Evolutionary conservation across 1,140 invertebrate species (phyloP).

Genomic region (Cataglyphis hispanica): DNA sequence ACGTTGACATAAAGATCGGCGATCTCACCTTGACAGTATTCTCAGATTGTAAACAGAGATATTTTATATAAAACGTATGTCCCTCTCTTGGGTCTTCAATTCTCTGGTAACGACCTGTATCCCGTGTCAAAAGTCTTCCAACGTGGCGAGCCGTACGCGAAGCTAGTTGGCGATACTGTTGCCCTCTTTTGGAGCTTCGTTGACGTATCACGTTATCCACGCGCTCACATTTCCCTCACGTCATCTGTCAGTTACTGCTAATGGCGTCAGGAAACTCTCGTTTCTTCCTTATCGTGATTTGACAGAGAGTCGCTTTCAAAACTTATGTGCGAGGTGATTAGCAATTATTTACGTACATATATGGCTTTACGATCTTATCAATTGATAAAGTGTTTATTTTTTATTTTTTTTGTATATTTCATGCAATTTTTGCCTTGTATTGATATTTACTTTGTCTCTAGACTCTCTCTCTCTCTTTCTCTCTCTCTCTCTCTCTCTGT

Average conservation of each 20-base stretch:
- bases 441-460: not conserved
- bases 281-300: not conserved
- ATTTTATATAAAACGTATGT: constrained; percentile 69
- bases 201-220: not conserved
- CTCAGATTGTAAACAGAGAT: constrained; percentile 60
- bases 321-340: not conserved
- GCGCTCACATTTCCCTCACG: not conserved
- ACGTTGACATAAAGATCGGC: not conserved
- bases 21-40: constrained; percentile 72
- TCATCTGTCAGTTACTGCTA: not conserved
- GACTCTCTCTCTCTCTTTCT: too few species aligned
- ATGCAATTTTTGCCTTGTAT: not conserved
- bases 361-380: not conserved
- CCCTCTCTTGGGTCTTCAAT: not conserved
- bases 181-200: constrained; percentile 52
- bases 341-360: not conserved
- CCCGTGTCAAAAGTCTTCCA: constrained; percentile 82
- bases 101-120: constrained; percentile 59
- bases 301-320: not conserved
- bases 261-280: not conserved
- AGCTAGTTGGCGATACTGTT: constrained; percentile 30
- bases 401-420: not conserved
- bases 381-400: not conserved
- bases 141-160: constrained; percentile 82
- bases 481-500: too few species aligned